Evolutionary conservation across 2,888 invertebrate species (phyloP), one percentile per base, ranked within the genome.

Genomic region (Ariolimax columbianus): DNA sequence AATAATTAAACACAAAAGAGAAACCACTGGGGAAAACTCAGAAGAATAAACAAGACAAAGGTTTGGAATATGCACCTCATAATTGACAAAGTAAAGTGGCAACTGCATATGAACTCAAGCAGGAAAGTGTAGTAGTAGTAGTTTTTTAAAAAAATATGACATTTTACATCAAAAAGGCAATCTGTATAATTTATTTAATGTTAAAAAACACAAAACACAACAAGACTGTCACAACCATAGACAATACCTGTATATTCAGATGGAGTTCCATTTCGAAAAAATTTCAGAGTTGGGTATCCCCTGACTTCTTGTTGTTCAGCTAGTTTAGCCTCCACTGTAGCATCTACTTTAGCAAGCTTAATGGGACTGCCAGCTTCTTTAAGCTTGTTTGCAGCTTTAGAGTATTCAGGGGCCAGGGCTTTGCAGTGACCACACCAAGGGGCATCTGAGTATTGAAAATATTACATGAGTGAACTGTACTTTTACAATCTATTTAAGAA

Each of bases 401-500:
- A 97, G 94, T 97, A 99, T 95, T 99, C 98, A 47, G 99, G 99
- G 86, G 98, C 98, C 88, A 99, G 95, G 33, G 98, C 97, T 95
- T 99, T 99, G 96, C 99, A 99, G 95, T 99, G 99, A 89, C 99
- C 99, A 95, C 99, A 99, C 99, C 99, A 99, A 93, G 99, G 99
- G 82, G 99, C 99, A 96, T 99, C 99, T 98, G 93, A 33, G 36
- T 11, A n/a, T 26, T 47, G 9, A 43, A n/a, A 47, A 63, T 47
- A 40, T 33, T 36, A 14, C 36, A 36, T 19, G 19, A 36, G 19
- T 38, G 36, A 38, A 17, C 30, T 11, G n/a, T 11, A 11, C n/a
- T 26, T 30, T 3, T 59, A 4, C 4, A 59, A 26, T 59, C 59
- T 17, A 4, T 19, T 59, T 26, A 4, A 59, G 26, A 7, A 59